phyloP scores from a whole-genome alignment of 2,797 vertebrate species.

The Pantherophis alleghaniensis region DNA sequence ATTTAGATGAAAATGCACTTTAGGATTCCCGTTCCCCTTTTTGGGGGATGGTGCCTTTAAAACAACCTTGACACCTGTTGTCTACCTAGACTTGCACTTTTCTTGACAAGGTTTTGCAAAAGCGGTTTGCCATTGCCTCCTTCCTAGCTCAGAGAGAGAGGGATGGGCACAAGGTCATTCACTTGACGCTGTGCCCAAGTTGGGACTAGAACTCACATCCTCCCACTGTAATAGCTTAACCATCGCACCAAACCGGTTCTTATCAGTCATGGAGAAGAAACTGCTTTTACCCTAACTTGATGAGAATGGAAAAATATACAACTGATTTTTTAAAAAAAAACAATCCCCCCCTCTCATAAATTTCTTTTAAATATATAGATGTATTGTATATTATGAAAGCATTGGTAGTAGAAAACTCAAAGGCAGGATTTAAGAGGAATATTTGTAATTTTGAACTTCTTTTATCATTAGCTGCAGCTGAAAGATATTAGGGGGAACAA shows the following conservation, averaged over 20 bases:
- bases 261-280: not conserved
- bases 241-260: not conserved
- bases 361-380: too few species aligned
- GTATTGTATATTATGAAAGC: not conserved
- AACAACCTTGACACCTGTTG: not conserved
- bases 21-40: not conserved
- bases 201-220: not conserved
- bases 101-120: not conserved
- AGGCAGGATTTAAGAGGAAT: not conserved
- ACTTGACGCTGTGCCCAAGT: not conserved
- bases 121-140: not conserved
- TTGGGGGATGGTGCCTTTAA: not conserved
- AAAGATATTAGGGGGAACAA: not conserved
- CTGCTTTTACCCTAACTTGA: not conserved
- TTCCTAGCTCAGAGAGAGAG: not conserved
- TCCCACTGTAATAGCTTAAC: not conserved
- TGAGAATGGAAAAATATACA: not conserved
- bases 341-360: too few species aligned
- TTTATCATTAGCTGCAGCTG: constrained; percentile 20
- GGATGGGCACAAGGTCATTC: not conserved
- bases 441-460: constrained; percentile 18
- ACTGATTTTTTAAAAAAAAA: too few species aligned
- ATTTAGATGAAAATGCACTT: not conserved
- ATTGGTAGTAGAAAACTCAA: constrained; percentile 24
- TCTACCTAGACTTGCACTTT: not conserved